Base-by-base conservation (phyloP, 2,888 invertebrate species). In the Allophyes oxyacanthae region DNA sequence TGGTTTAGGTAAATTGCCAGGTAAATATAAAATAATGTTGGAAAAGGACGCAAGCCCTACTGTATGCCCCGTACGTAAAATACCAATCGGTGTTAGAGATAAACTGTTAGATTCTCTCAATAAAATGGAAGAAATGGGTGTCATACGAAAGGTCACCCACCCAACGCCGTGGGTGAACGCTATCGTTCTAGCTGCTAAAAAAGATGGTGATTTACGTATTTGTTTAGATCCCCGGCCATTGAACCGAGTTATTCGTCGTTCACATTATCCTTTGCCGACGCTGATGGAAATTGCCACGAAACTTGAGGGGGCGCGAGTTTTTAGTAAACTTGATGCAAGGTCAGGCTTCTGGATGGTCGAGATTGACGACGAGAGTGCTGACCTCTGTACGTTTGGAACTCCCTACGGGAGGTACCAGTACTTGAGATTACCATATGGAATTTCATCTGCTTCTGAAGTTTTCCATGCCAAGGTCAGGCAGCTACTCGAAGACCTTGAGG, bases 371-470 rank as follows among this genome's bases (percentile, higher is more conserved):
- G 14, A n/a, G 4, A 53, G 40, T 15, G 53, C 53, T 0, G 34
- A 53, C 14, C 8, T 45, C 3, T 53, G 45, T 8, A 53, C 53
- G 0, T 53, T 37, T n/a, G 34, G n/a, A 0, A 49, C 49, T 0
- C 41, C 49, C 0, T 49, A 40, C 1, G 49, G 49, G 0, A 33
- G 49, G 13, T 53, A 45, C 6, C 53, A 53, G 14, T 45, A 13
- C 38, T 15, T 44, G 5, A 36, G 44, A 0, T 6, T 52, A 0
- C 52, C 52, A 0, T 52, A 7, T 10, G 45, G 53, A 0, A 14
- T 53, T 0, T 45, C 38, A 34, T 53, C 13, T 0, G 40, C 45
- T 0, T 14, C 45, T 2, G 53, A 45, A 5, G 28, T 51, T 0
- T 51, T 51, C 14, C 51, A 42, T 15, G 10, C 26, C 0, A 52